Evolutionary conservation across 2,113 vertebrate genomes (phyloP).

Genomic region (Hippotragus niger): DNA sequence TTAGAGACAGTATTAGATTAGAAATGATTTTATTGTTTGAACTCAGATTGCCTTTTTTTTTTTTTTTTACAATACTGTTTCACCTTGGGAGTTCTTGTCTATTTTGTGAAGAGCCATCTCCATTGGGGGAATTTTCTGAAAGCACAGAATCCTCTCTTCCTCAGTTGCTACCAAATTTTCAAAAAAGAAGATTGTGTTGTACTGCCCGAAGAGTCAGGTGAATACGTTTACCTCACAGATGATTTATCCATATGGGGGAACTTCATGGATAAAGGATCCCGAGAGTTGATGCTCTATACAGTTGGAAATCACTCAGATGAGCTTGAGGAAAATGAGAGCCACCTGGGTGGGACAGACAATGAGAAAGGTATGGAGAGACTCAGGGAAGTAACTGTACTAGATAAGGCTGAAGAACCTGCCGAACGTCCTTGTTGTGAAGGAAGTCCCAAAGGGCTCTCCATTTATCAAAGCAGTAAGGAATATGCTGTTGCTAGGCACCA

Average conservation of each 20-base stretch:
- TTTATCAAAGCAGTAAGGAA: not conserved
- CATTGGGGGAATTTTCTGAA: not conserved
- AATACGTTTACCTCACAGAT: not conserved
- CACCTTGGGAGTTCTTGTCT: not conserved
- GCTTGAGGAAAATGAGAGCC: not conserved
- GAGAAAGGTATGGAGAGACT: not conserved
- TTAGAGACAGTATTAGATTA: not conserved
- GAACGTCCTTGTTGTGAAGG: not conserved
- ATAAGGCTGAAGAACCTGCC: not conserved
- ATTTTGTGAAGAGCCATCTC: not conserved
- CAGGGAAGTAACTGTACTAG: not conserved
- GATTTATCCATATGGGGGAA: not conserved
- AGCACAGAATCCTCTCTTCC: not conserved
- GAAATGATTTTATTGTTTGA: not conserved
- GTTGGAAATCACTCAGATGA: not conserved
- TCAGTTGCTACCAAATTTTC: not conserved
- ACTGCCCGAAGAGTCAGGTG: not conserved
- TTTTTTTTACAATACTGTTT: not conserved
- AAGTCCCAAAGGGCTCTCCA: not conserved
- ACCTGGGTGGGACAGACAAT: not conserved
- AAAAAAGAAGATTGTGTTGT: not conserved
- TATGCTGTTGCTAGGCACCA: not conserved
- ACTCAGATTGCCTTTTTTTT: not conserved
- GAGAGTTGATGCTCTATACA: too few species aligned
- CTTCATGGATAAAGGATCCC: not conserved